phyloP scores from a whole-genome alignment of 1,140 invertebrate genomes.

The Drosophila seguyi region DNA sequence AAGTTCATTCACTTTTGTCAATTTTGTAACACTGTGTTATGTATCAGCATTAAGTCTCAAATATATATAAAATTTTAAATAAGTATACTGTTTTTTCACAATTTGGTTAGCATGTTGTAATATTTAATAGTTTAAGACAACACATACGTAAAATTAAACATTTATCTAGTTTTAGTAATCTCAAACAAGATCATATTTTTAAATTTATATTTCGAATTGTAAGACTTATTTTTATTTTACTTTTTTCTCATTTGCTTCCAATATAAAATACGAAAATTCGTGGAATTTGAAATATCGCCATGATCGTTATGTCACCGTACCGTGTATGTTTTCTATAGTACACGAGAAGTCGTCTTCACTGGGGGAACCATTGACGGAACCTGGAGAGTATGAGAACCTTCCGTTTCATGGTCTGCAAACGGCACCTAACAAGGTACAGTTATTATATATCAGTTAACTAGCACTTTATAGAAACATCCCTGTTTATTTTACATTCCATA shows the following conservation, averaged over 20 bases:
- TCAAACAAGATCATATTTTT: not conserved
- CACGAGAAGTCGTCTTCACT: conserved; percentile 85
- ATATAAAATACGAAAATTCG: conserved; percentile 32
- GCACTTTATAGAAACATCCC: not conserved
- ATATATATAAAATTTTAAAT: not conserved
- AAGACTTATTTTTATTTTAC: conserved; percentile 35
- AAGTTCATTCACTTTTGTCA: too few relatives aligned
- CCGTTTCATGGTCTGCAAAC: conserved; percentile 96
- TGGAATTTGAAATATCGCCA: not conserved
- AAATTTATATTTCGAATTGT: not conserved
- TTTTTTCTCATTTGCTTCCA: conserved; percentile 51
- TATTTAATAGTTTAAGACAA: not conserved
- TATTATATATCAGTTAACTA: conserved; percentile 22
- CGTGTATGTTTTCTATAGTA: conserved; percentile 68
- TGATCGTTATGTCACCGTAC: conserved; percentile 34
- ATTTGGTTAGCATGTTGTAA: not conserved
- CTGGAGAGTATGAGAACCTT: conserved; percentile 96
- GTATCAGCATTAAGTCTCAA: too few relatives aligned
- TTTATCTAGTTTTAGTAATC: not conserved
- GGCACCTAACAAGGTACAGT: conserved; percentile 94
- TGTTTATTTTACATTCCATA: not conserved
- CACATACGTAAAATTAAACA: not conserved
- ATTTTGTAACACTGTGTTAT: too few relatives aligned
- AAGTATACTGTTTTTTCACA: not conserved
- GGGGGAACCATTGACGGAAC: conserved; percentile 85